Base-by-base conservation (phyloP, 2,888 invertebrate genomes). In the Xanthia icteritia region DNA sequence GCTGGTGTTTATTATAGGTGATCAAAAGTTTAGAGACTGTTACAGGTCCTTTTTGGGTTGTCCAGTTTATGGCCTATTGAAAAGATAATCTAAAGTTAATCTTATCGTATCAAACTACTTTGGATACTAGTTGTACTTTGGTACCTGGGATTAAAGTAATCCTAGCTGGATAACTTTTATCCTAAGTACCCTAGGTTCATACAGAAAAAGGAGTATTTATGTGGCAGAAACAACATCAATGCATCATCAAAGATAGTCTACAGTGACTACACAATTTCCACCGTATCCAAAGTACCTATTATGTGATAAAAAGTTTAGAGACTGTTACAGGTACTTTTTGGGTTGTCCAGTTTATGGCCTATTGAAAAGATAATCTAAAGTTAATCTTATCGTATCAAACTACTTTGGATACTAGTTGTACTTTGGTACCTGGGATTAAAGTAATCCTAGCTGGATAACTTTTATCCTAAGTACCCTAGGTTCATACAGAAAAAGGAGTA, bases 261-360 rank as follows among this genome's bases (percentile, higher is more conserved):
- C 31, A 31, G 31, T 31, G 31, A 31, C 31, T 31, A 31, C 20
- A 51, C 17, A 20, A 54, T 54, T 54, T 54, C 54, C 8, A 51
- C 8, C 51, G 51, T 51, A 51, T 51, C 23, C 9, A 51, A 51
- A 51, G n/a, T n/a, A n/a, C n/a, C n/a, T 31, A 31, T 31, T 20
- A 75, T 51, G 31, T 56, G 31, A n/a, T 23, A 58, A 80, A 81
- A 81, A 65, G 54, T 54, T 66, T 77, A 39, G 13, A 11, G 48
- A 27, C 13, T 20, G 23, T 63, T 63, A 27, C 5, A 36, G 1
- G 36, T 51, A 51, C 9, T 36, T 13, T 45, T 60, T 51, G 56
- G 73, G 36, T 64, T 58, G 3, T 48, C 4, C 31, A 58, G 15
- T 58, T 69, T 72, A 79, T 58, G 15, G n/a, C 1, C 31, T 79